Base-by-base conservation (phyloP, 2,797 vertebrate species). In the Oreortyx pictus region DNA sequence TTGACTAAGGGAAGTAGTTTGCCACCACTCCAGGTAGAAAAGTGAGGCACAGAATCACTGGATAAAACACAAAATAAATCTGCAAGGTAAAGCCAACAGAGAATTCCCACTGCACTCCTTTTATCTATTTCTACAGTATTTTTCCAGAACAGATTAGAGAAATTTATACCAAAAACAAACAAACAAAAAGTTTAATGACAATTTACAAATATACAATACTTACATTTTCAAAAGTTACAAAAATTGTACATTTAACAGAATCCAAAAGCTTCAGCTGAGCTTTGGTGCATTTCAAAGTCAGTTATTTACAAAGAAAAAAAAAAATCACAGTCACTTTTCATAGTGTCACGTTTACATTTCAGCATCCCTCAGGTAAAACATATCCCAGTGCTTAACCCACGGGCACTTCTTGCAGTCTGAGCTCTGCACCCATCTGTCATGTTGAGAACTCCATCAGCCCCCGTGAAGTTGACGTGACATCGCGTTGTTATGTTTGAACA, bases 121-220 rank as follows among this genome's bases (percentile, higher is more conserved):
- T 68, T 39, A 82, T 13, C 43, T 46, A 13, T 39, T 82, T 87
- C 64, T 89, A 16, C 22, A 60, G 20, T 59, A 82, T 75, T 91
- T 91, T 88, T 86, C 33, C 88, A 83, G 47, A 92, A 64, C 18
- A 62, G 52, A 88, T 27, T 10, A 91, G 29, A 82, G 64, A 91
- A 90, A 89, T 1, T 2, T 65, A 89, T 25, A 35, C 19, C 7
- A 7, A 31, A 35, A 62, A 46, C 9, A 29, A 39, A 41, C 19
- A 31, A 56, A n/a, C 17, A 79, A 91, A 84, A 91, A 44, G 18
- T 96, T 96, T 96, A 96, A 96, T 95, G 52, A 57, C 41, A 9
- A 91, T 92, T 95, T 93, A 96, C 89, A 96, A 94, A 95, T 95
- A 93, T 96, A 96, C 96, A 96, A 46, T 91, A 96, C 75, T 92